Base-by-base conservation (phyloP, 2,797 vertebrate species). In the Capromys pilorides region DNA sequence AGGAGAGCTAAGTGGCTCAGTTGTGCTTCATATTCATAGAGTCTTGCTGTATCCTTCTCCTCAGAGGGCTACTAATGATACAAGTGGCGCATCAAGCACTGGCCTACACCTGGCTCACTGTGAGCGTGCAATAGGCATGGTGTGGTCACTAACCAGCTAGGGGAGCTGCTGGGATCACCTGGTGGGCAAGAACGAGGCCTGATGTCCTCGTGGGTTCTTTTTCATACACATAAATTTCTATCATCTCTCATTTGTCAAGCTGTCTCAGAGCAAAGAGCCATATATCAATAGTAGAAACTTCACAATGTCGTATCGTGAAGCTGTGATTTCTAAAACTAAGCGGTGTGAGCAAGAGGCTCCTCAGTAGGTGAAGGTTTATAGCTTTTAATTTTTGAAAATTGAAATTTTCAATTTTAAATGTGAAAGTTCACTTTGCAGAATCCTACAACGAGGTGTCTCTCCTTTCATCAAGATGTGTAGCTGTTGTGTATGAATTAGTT, bases 101-200 rank as follows among this genome's bases (percentile, higher is more conserved):
- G 39, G 33, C 33, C 16, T 4, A 28, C 5, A 0, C 24, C 2
- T 1, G 11, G 51, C 14, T 80, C 26, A 0, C 36, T 1, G 2
- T 13, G 9, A 41, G 64, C 2, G 10, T 51, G 14, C 71, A 11
- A 12, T 0, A 21, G 26, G 16, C 16, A 24, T 71, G 73, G 54
- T 0, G 0, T 51, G 18, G 1, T 33, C 4, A 2, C 13, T 31
- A 57, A 11, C 22, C 6, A 41, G 62, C 45, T 0, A 26, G 31
- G 14, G 9, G 4, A 21, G 45, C n/a, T 49, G 16, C 77, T 45
- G 19, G 86, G 22, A 21, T 51, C 21, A 36, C 54, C 79, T 59
- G 0, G 4, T 16, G 5, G 21, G 16, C 51, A 41, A 57, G 26
- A n/a, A 1, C 3, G 16, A 66, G 78, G 75, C 75, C 51, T 66